Conservation (phyloP, 2,888 invertebrate genomes). For the Trissolcus japonicus region DNA sequence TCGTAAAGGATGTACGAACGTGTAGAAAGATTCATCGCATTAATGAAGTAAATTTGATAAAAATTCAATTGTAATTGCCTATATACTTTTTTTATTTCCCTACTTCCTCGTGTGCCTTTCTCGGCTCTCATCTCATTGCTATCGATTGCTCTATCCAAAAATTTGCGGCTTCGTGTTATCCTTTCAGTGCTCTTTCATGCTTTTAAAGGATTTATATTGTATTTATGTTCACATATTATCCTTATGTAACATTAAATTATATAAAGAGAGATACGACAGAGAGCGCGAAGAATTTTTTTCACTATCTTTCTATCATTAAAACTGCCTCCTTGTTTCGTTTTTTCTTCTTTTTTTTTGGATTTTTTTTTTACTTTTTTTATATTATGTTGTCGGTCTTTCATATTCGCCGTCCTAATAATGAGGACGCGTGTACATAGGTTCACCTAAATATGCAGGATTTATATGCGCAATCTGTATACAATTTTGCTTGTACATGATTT, state of each 20-base stretch:
- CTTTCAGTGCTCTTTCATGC: constrained; percentile 52
- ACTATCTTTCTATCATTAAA: constrained; percentile 30
- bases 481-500: constrained; percentile 24
- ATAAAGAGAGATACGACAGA: constrained; percentile 71
- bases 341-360: constrained; percentile 8
- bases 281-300: constrained; percentile 65
- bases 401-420: constrained; percentile 21
- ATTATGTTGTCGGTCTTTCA: constrained; percentile 4
- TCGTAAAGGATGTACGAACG: constrained; percentile 74
- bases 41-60: constrained; percentile 74
- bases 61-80: constrained; percentile 63
- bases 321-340: constrained; percentile 11
- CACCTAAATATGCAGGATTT: constrained; percentile 47
- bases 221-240: constrained; percentile 64
- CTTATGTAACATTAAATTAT: constrained; percentile 69
- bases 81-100: constrained; percentile 29
- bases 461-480: constrained; percentile 44
- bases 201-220: constrained; percentile 52
- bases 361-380: constrained; percentile 16
- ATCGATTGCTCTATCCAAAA: constrained; percentile 15
- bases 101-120: not conserved
- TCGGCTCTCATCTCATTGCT: not conserved
- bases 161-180: constrained; percentile 51
- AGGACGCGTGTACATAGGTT: constrained; percentile 37
- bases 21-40: constrained; percentile 75